Conservation (phyloP, 2,113 vertebrate species). For the Cynoglossus semilaevis region DNA sequence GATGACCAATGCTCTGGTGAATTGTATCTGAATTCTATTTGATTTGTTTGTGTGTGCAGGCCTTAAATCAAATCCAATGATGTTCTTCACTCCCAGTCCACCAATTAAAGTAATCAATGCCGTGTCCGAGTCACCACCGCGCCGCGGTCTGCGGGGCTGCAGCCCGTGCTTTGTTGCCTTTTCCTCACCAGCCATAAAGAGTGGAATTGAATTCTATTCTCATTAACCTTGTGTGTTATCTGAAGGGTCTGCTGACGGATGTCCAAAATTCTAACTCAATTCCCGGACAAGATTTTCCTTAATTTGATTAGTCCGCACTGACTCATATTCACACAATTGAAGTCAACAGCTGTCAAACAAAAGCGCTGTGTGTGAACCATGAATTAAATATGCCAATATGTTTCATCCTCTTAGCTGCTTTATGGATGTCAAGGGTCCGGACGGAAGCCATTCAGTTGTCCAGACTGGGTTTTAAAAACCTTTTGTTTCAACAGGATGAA, state of each 20-base stretch:
- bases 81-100: conserved; percentile 43
- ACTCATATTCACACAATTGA: conserved; percentile 64
- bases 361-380: conserved; percentile 43
- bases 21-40: conserved; percentile 50
- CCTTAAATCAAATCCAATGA: conserved; percentile 58
- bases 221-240: conserved; percentile 70
- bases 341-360: conserved; percentile 72
- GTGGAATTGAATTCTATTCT: conserved; percentile 54
- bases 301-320: conserved; percentile 67
- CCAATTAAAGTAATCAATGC: conserved; percentile 68
- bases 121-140: conserved; percentile 49
- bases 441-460: conserved; percentile 13
- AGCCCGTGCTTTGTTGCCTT: conserved; percentile 39
- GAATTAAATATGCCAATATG: conserved; percentile 71
- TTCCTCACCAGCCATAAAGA: conserved; percentile 43
- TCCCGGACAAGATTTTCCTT: conserved; percentile 53
- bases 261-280: conserved; percentile 58
- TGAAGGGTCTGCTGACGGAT: conserved; percentile 62
- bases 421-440: too few species aligned
- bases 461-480: conserved; percentile 54
- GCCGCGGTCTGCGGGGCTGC: conserved; percentile 18
- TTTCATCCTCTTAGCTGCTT: conserved; percentile 61
- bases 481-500: conserved; percentile 28
- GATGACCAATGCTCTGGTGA: conserved; percentile 44
- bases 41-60: neutral